Percentiles rank a stretch among this genome's conserved stretches.
Evolutionary conservation across 2,888 invertebrate genomes (phyloP).

Genomic region (Synanthedon formicaeformis): DNA sequence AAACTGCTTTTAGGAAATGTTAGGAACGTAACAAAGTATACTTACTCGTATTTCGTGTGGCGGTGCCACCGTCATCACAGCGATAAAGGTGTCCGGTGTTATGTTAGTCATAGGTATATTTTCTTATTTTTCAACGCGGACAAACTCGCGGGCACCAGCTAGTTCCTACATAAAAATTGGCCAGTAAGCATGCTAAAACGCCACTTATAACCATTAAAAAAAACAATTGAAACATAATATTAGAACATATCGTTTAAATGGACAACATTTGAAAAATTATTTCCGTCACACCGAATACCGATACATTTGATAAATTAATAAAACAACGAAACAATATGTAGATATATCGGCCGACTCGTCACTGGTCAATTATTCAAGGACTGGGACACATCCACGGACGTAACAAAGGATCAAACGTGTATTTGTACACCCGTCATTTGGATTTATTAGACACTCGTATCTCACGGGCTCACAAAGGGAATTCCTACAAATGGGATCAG

Average conservation of each 20-base stretch:
- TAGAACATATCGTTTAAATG: neutral
- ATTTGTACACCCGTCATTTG: slow-evolving; percentile 15
- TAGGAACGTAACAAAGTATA: too few relatives aligned
- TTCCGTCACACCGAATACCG: neutral
- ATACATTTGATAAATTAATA: neutral
- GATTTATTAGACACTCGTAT: slow-evolving; percentile 36
- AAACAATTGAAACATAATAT: too few relatives aligned
- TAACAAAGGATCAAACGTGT: slow-evolving; percentile 4
- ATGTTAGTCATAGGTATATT: too few relatives aligned
- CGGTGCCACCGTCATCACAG: too few relatives aligned
- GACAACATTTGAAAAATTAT: neutral
- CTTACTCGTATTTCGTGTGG: too few relatives aligned
- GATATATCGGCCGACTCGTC: neutral
- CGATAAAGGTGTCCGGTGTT: too few relatives aligned
- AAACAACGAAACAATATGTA: neutral
- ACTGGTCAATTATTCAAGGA: neutral
- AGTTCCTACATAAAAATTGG: too few relatives aligned
- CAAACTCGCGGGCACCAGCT: too few relatives aligned
- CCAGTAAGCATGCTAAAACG: too few relatives aligned
- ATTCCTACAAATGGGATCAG: slow-evolving; percentile 37
- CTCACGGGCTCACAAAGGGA: slow-evolving; percentile 40
- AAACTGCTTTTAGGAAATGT: too few relatives aligned
- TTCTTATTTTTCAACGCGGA: too few relatives aligned
- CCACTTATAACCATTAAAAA: too few relatives aligned
- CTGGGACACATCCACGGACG: neutral